phyloP scores from a whole-genome alignment of 2,113 vertebrate species.

The Pseudonaja textilis region DNA sequence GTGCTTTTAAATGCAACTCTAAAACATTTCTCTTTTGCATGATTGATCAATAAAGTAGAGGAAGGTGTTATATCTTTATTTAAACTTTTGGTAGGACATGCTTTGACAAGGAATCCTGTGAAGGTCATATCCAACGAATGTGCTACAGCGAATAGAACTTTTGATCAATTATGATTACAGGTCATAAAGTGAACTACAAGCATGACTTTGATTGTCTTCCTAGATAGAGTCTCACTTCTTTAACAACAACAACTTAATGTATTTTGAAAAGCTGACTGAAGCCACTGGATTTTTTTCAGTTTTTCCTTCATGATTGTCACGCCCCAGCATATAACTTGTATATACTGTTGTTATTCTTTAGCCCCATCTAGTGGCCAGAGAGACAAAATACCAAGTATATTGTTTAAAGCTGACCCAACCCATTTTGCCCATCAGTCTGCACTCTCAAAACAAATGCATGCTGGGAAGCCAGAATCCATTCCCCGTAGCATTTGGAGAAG shows the following conservation, averaged over 20 bases:
- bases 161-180: conserved; percentile 43
- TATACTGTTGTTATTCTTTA: no score
- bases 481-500: no score
- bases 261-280: background rate
- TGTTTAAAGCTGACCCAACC: no score
- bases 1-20: background rate
- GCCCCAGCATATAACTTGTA: no score
- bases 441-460: no score
- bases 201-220: conserved; percentile 9
- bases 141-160: conserved; percentile 18
- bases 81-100: conserved; percentile 16
- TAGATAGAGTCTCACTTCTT: background rate
- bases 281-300: background rate
- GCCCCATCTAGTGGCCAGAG: no score
- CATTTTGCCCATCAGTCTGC: no score
- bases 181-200: conserved; percentile 30
- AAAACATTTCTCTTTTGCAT: background rate
- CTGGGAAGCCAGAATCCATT: no score
- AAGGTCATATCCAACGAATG: conserved; percentile 53
- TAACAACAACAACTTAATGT: background rate
- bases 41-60: background rate
- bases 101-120: background rate
- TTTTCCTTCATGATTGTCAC: background rate
- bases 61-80: background rate
- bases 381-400: no score